A percentile compares a stretch with the other conserved stretches of the same genome.
These are phyloP conservation scores for Chelonoidis abingdonii DNA, from an alignment of 2,113 vertebrate genomes.

Conservation along the genomic window DNA sequence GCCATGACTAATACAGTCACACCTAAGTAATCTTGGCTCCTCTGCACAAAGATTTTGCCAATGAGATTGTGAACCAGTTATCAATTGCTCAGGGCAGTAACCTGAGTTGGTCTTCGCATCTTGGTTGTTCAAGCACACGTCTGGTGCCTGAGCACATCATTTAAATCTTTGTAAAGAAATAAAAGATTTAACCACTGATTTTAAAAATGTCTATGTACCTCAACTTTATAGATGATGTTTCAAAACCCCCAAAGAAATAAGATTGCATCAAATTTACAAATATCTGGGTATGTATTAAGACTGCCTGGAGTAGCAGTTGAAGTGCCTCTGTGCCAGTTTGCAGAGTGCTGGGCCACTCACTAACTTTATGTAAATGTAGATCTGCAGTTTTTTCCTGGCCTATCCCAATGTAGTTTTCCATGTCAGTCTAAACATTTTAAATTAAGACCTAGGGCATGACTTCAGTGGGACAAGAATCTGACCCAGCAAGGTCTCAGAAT, in stretches of 20 bases:
- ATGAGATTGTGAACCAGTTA: not conserved
- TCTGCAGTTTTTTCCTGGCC: not conserved
- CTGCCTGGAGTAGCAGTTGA: not conserved
- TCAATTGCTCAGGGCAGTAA: not conserved
- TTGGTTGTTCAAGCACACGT: not conserved
- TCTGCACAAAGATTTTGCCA: not conserved
- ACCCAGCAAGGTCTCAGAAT: rapidly evolving
- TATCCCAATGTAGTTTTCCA: not conserved
- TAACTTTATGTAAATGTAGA: not conserved
- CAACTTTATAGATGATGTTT: not conserved
- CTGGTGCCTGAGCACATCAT: not conserved
- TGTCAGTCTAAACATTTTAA: not conserved
- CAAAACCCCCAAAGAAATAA: not conserved
- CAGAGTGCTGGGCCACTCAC: not conserved
- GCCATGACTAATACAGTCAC: not conserved
- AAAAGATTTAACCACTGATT: not conserved
- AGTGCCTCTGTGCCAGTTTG: not conserved
- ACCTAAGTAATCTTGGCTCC: not conserved
- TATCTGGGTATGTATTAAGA: not conserved
- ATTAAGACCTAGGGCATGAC: not conserved
- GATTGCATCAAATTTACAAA: not conserved
- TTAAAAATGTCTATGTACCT: not conserved
- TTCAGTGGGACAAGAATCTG: not conserved
- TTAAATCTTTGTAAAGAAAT: not conserved
- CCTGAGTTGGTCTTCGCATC: not conserved